Percentiles rank a stretch among this genome's conserved stretches.
Evolutionary conservation across 1,140 invertebrate genomes (phyloP).

Genomic region (Heliconius eleuchia): DNA sequence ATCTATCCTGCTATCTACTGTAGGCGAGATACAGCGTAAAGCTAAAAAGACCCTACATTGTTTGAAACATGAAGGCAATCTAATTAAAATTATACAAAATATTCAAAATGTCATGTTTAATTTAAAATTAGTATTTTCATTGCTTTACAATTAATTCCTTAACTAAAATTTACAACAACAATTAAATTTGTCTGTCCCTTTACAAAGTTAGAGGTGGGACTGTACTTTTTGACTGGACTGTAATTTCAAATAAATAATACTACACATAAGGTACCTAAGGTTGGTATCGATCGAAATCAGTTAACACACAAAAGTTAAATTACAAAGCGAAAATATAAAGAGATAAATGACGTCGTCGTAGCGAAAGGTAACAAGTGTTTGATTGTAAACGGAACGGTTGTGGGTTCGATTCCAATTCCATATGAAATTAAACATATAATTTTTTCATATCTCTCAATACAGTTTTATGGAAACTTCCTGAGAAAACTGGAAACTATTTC

Average conservation of each 20-base stretch:
- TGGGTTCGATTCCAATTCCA: too few species aligned
- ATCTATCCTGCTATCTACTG: too few species aligned
- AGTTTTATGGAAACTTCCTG: too few species aligned
- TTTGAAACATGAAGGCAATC: neutral
- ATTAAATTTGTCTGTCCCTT: constrained; percentile 9
- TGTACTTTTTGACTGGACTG: neutral
- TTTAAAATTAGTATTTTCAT: neutral
- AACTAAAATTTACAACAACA: neutral
- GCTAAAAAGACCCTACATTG: too few species aligned
- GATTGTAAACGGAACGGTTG: too few species aligned
- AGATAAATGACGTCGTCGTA: too few species aligned
- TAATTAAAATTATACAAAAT: constrained; percentile 1
- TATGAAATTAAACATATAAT: too few species aligned
- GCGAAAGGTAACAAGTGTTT: too few species aligned
- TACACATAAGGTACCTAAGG: neutral
- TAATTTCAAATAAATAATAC: neutral
- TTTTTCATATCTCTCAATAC: too few species aligned
- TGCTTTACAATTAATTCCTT: constrained; percentile 4
- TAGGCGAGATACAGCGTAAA: too few species aligned
- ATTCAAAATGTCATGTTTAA: neutral
- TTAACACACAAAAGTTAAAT: neutral
- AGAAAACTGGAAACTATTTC: too few species aligned
- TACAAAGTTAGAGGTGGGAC: constrained; percentile 2
- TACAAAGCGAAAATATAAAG: neutral
- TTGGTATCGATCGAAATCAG: neutral